Base-by-base conservation (phyloP, 92 coral and sea anemone genomes). In the Virgularia gustaviana region DNA sequence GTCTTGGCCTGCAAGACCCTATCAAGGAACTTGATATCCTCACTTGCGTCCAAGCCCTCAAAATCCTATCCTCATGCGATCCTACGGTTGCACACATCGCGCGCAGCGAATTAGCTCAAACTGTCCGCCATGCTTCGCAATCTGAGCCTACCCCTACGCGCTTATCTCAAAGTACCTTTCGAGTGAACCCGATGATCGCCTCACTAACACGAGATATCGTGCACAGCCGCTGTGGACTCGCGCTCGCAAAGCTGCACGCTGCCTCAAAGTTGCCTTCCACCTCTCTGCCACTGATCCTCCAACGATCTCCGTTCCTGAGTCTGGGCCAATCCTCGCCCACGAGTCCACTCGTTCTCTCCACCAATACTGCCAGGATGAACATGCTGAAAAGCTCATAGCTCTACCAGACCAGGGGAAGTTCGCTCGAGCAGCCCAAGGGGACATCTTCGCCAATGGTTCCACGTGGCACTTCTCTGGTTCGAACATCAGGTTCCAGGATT, bases 371-470 rank as follows among this genome's bases (percentile, higher is more conserved):
- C 76, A 70, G 44, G 43, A 49, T 18, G 25, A 19, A 16, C 39
- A 47, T 57, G 57, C 76, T 44, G 23, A 37, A 22, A 18, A 42
- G 23, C 60, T 70, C 24, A 25, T 30, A 34, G 76, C 41, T 24
- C 63, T 70, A 11, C 61, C 57, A 37, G 76, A 70, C 42, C 76
- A 70, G 34, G 76, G 63, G 38, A 70, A 70, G 52, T 61, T 70
- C n/a, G 76, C 62, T 47, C 76, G 76, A 13, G 37, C 63, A 12
- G 42, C 52, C 15, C 22, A 61, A 27, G 34, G 62, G 62, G 76
- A 70, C 76, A 36, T 34, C 57, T 70, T 28, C 60, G 76, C 61
- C 76, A 70, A 70, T 39, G 76, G 76, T 30, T 70, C 76, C 60
- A 49, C 61, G 49, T 70, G 76, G 76, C 57, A 53, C 35, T 57